Percentiles rank a stretch among this genome's conserved stretches.
Evolutionary conservation across 2,888 invertebrate genomes (phyloP).

Genomic region (Eurytoma californica): DNA sequence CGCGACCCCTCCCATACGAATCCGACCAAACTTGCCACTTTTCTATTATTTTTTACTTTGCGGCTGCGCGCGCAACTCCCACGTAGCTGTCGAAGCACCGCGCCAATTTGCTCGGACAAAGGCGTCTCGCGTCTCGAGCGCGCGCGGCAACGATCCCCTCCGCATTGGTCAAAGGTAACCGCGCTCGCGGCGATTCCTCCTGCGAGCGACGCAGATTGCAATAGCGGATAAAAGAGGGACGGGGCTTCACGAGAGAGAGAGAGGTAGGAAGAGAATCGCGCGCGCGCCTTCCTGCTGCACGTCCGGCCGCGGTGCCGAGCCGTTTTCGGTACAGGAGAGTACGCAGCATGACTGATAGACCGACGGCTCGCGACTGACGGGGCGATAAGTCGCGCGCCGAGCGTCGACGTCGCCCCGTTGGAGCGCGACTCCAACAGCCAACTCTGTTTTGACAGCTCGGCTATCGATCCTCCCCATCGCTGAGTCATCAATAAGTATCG

Average conservation of each 20-base stretch:
- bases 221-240: constrained; percentile 13
- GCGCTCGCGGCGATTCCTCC: constrained; percentile 7
- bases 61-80: not conserved
- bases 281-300: too few relatives aligned
- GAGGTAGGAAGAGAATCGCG: not conserved
- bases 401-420: not conserved
- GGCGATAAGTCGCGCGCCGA: not conserved
- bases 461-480: constrained; percentile 1
- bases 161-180: not conserved
- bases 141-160: not conserved
- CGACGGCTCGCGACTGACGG: constrained; percentile 7
- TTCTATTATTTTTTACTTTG: not conserved
- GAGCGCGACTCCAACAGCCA: not conserved
- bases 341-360: not conserved
- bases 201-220: not conserved
- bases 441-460: constrained; percentile 29
- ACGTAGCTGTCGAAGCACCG: not conserved
- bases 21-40: not conserved
- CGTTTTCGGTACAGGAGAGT: too few relatives aligned
- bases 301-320: too few relatives aligned
- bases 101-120: constrained; percentile 24
- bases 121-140: not conserved
- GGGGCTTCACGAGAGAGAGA: not conserved
- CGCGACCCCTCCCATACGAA: constrained; percentile 34
- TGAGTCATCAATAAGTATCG: constrained; percentile 36